Base-by-base conservation (phyloP, 1,140 invertebrate genomes). In the Ceratina japonica region DNA sequence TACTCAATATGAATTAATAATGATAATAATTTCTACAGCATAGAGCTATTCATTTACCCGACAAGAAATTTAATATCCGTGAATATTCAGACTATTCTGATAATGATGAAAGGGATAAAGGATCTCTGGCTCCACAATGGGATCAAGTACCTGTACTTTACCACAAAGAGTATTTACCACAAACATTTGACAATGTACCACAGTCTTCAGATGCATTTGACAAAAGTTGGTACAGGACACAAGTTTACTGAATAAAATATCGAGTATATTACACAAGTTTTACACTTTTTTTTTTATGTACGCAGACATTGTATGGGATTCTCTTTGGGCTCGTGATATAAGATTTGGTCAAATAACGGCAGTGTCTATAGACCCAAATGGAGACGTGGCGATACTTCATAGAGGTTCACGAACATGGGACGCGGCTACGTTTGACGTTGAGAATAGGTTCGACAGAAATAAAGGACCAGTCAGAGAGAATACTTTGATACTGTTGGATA, bases 321-420 rank as follows among this genome's bases (percentile, higher is more conserved):
- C 86, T 18, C 87, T 92, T 49, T 96, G 95, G 95, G 93, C 94
- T 44, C 87, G 91, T 27, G 84, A 91, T 22, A 87, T 94, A 0
- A 92, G 92, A 66, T 89, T 96, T 73, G 97, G 97, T 7, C 96
- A 98, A 90, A 94, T 98, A 24, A 95, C 96, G 10, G 97, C 96
- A 52, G 94, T 98, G 0, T 95, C 95, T 22, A 92, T 97, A 20
- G 96, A 97, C 90, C 93, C 92, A 3, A 84, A 93, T 69, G 97
- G 96, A 16, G 95, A 96, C 84, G 91, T 98, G 22, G 94, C 96
- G 49, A 93, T 98, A 22, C 98, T 99, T 88, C 97, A 98, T 91
- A 94, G 98, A 86, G 96, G 94, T 5, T 90, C 94, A 71, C 93
- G 96, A 81, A 89, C 94, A 3, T 99, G 98, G 98, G 93, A 93